phyloP scores from a whole-genome alignment of 2,113 vertebrate genomes.

The Eonycteris spelaea region DNA sequence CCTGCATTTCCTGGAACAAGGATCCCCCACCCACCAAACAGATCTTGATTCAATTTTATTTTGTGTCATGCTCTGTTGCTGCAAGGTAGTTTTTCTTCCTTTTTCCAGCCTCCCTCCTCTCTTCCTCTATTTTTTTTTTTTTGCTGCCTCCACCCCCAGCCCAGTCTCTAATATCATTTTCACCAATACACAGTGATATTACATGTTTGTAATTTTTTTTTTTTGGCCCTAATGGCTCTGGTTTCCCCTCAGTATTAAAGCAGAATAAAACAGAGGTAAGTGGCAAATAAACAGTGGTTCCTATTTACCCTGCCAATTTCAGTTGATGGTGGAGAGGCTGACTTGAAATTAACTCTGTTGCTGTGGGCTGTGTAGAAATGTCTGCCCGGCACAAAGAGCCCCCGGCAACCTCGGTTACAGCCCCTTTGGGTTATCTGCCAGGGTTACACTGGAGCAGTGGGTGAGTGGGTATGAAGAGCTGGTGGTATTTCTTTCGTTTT shows the following conservation, averaged over 20 bases:
- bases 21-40: constrained; percentile 48
- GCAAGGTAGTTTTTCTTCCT: background rate
- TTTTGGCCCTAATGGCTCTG: constrained; percentile 76
- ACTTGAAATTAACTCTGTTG: constrained; percentile 84
- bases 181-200: background rate
- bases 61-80: constrained; percentile 65
- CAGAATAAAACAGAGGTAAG: constrained; percentile 77
- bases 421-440: constrained; percentile 59
- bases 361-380: constrained; percentile 77
- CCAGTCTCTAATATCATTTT: constrained; percentile 60
- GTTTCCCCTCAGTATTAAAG: constrained; percentile 78
- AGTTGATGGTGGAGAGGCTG: constrained; percentile 78
- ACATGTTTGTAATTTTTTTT: constrained; percentile 72
- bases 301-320: constrained; percentile 83
- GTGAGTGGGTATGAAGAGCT: background rate
- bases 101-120: background rate
- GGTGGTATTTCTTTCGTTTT: fast-evolving
- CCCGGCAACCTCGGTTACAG: constrained; percentile 73
- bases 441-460: constrained; percentile 69
- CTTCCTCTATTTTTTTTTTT: constrained; percentile 45
- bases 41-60: constrained; percentile 75
- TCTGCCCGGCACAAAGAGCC: constrained; percentile 49
- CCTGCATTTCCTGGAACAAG: constrained; percentile 31
- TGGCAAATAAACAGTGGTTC: constrained; percentile 81
- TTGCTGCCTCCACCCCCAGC: background rate